Percentiles rank a stretch among this genome's conserved stretches.
phyloP scores from a whole-genome alignment of 2,113 vertebrate genomes.

The Azemiops feae region DNA sequence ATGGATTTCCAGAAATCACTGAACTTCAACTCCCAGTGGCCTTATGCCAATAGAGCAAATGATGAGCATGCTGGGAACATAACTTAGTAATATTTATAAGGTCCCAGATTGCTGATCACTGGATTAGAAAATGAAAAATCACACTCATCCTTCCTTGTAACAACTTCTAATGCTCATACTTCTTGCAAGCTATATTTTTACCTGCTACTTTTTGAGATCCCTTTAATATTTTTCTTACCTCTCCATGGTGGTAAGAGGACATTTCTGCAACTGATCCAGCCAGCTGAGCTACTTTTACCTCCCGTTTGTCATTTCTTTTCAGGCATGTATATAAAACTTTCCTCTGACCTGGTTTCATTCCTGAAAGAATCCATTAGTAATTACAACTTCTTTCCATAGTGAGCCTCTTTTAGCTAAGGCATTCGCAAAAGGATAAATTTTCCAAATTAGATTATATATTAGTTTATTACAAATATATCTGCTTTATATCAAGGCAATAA shows the following conservation, averaged over 20 bases:
- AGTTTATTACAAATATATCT: not conserved
- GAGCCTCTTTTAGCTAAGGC: not conserved
- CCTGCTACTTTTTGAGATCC: not conserved
- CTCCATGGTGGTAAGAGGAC: conserved; percentile 98
- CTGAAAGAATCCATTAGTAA: conserved; percentile 60
- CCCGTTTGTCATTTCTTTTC: conserved; percentile 93
- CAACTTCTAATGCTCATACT: not conserved
- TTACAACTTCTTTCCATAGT: not conserved
- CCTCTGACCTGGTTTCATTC: conserved; percentile 95
- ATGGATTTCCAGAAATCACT: not conserved
- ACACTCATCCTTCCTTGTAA: not conserved
- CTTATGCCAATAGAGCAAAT: not conserved
- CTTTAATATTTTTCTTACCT: conserved; percentile 73
- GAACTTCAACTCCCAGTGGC: not conserved
- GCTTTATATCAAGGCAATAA: not conserved
- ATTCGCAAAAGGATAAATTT: not conserved
- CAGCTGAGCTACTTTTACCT: conserved; percentile 97
- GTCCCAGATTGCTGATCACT: not conserved
- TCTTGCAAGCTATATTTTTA: not conserved
- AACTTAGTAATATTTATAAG: not conserved
- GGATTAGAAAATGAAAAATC: not conserved
- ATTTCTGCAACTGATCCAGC: conserved; percentile 97
- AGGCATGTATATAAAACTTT: conserved; percentile 95
- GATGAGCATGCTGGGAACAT: not conserved
- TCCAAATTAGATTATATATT: not conserved